phyloP scores from a whole-genome alignment of 2,888 invertebrate species.

The Eudemis profundana region DNA sequence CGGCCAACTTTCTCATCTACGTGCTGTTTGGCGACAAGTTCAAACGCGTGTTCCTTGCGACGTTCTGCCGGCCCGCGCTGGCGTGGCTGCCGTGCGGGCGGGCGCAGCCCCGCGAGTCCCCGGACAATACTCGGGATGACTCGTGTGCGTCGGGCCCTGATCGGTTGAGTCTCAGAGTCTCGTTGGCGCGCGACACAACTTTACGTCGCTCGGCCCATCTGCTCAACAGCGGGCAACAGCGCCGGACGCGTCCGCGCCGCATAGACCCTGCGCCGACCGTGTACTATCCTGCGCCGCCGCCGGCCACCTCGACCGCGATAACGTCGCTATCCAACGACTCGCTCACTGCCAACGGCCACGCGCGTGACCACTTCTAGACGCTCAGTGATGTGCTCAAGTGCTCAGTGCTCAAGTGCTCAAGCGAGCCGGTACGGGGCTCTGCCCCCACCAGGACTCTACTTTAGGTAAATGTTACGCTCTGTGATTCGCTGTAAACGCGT shows the following conservation, averaged over 20 bases:
- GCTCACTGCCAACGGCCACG: slow-evolving; percentile 48
- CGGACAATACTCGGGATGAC: slow-evolving; percentile 90
- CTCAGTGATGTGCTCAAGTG: background rate
- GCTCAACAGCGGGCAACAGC: slow-evolving; percentile 38
- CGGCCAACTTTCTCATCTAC: slow-evolving; percentile 98
- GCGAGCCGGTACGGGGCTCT: slow-evolving; percentile 1
- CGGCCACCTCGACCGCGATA: slow-evolving; percentile 43
- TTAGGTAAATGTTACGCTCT: slow-evolving; percentile 31
- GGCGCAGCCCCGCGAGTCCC: slow-evolving; percentile 85
- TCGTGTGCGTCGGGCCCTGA: slow-evolving; percentile 93
- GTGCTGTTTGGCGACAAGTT: slow-evolving; percentile 99
- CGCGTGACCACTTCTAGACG: slow-evolving; percentile 46
- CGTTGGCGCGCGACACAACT: slow-evolving; percentile 76
- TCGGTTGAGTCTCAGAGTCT: slow-evolving; percentile 86
- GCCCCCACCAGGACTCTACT: slow-evolving; percentile 20
- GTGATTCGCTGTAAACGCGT: slow-evolving; percentile 32
- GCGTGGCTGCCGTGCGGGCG: slow-evolving; percentile 60
- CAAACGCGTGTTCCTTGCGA: slow-evolving; percentile 92
- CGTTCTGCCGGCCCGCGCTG: slow-evolving; percentile 88
- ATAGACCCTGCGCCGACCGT: slow-evolving; percentile 64
- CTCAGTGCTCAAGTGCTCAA: slow-evolving; percentile 10
- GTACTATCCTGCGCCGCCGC: slow-evolving; percentile 68
- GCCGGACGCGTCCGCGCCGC: slow-evolving; percentile 51
- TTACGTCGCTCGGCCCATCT: slow-evolving; percentile 66
- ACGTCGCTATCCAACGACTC: slow-evolving; percentile 42